Evolutionary conservation across 1,140 invertebrate genomes (phyloP).

Genomic region (Spodoptera litura): DNA sequence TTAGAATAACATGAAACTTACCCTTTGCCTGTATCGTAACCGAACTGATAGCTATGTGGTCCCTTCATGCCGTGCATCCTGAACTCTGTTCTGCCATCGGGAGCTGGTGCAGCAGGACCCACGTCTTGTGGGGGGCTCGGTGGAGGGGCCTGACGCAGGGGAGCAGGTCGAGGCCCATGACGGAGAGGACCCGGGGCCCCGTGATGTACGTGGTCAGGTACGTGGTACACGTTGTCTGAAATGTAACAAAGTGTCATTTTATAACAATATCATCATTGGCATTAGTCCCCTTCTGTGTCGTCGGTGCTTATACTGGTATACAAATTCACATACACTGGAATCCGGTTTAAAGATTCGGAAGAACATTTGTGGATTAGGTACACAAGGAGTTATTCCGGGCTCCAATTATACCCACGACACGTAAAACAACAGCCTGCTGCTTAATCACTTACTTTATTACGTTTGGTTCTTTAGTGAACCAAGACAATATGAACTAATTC

Average conservation of each 20-base stretch:
- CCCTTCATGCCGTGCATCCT: conserved; percentile 91
- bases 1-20: conserved; percentile 77
- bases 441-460: no score
- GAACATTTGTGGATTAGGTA: no score
- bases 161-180: conserved; percentile 57
- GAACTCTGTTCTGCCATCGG: conserved; percentile 83
- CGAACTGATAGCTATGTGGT: conserved; percentile 94
- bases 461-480: no score
- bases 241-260: neutral
- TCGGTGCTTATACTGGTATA: no score
- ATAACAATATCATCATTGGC: no score
- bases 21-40: conserved; percentile 95
- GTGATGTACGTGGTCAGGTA: conserved; percentile 52
- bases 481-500: no score
- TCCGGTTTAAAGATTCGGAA: no score
- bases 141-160: conserved; percentile 57
- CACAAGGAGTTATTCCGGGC: no score
- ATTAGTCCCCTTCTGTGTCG: no score
- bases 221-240: conserved; percentile 29
- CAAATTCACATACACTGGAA: no score
- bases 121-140: conserved; percentile 45
- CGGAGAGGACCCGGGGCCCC: conserved; percentile 51
- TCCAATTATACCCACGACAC: no score
- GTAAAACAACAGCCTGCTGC: no score
- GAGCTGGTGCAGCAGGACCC: conserved; percentile 51